These are phyloP conservation scores for Cataglyphis hispanica DNA, from an alignment of 1,140 invertebrate genomes.

Conservation along the genomic window DNA sequence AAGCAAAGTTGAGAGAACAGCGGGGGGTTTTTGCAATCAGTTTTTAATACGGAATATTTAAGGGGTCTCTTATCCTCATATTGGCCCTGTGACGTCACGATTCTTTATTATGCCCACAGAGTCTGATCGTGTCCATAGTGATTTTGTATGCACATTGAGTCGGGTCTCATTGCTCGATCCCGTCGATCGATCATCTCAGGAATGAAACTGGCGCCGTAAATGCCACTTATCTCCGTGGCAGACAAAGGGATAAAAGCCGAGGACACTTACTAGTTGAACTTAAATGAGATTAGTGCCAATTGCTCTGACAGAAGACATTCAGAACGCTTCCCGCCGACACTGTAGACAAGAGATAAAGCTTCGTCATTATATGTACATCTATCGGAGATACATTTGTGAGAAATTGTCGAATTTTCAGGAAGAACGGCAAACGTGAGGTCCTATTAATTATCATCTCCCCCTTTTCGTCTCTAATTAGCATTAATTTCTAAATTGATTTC, in stretches of 20 bases:
- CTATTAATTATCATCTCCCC: not conserved
- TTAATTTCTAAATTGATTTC: not conserved
- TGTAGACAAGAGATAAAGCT: constrained; percentile 4
- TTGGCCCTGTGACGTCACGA: constrained; percentile 34
- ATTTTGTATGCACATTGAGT: constrained; percentile 60
- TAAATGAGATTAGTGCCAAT: constrained; percentile 73
- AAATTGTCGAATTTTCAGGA: not conserved
- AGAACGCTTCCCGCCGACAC: constrained; percentile 46
- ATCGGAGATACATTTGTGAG: not conserved
- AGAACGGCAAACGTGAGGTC: not conserved
- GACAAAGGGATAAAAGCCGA: constrained; percentile 75
- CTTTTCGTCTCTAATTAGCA: not conserved
- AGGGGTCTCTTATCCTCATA: constrained; percentile 45
- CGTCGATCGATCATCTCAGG: constrained; percentile 68
- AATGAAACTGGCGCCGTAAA: constrained; percentile 75
- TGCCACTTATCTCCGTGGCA: constrained; percentile 70
- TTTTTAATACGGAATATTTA: constrained; percentile 48
- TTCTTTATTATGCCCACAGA: constrained; percentile 31
- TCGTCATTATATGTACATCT: not conserved
- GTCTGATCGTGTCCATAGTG: constrained; percentile 34
- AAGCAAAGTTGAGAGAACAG: not conserved
- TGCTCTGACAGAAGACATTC: constrained; percentile 70
- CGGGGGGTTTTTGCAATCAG: constrained; percentile 35
- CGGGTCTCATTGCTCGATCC: constrained; percentile 61
- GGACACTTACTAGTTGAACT: constrained; percentile 70